A percentile compares a stretch with the other conserved stretches of the same genome.
Conservation (phyloP, 2,888 invertebrate genomes). For the Epinotia bilunana region DNA sequence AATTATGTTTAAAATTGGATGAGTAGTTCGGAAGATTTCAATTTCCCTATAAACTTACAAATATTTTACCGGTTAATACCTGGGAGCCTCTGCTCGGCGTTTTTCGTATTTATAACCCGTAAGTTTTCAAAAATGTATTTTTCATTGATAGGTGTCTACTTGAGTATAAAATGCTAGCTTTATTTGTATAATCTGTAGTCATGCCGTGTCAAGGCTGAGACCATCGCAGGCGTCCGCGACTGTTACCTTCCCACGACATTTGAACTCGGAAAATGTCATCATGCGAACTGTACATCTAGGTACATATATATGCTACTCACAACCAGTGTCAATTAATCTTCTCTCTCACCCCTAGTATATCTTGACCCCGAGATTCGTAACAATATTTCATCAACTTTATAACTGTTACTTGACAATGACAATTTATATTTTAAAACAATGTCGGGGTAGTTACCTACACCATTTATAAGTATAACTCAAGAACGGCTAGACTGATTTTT, state of each 20-base stretch:
- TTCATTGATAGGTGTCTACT: not conserved
- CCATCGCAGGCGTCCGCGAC: constrained; percentile 15
- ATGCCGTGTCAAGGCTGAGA: constrained; percentile 21
- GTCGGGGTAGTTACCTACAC: too few relatives aligned
- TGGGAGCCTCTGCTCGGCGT: too few relatives aligned
- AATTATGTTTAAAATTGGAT: too few relatives aligned
- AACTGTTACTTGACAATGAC: too few relatives aligned
- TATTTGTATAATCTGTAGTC: constrained; percentile 31
- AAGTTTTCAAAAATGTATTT: not conserved
- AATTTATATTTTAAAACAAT: too few relatives aligned
- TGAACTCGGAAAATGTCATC: constrained; percentile 51
- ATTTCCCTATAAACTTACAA: too few relatives aligned
- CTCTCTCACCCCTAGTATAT: not conserved
- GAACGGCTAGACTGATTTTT: too few relatives aligned
- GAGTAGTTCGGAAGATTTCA: too few relatives aligned
- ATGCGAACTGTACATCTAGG: not conserved
- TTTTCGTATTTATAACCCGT: too few relatives aligned
- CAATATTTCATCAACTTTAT: not conserved
- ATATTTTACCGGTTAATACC: too few relatives aligned
- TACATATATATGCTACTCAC: too few relatives aligned
- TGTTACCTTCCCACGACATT: constrained; percentile 51
- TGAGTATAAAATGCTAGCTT: constrained; percentile 2
- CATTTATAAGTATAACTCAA: too few relatives aligned
- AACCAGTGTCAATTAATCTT: not conserved
- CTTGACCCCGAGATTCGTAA: not conserved